Evolutionary conservation across 2,888 invertebrate genomes (phyloP).

Genomic region (Aphodius sticticus): DNA sequence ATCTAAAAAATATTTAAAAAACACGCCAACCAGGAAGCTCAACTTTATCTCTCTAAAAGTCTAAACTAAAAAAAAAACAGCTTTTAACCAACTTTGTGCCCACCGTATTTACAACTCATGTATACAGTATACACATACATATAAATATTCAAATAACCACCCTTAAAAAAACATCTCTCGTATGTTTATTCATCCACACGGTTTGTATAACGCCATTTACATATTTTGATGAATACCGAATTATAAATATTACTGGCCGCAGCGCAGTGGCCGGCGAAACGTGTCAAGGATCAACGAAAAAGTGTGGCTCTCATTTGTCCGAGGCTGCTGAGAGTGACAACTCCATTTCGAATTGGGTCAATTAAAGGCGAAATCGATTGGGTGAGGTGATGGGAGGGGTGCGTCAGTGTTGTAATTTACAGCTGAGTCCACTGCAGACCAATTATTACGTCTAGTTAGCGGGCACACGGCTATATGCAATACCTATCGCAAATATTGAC

Average conservation of each 20-base stretch:
- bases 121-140: no score
- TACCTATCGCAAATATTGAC: neutral
- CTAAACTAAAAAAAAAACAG: no score
- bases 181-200: neutral
- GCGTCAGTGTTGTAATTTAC: neutral
- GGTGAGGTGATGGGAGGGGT: neutral
- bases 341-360: slow-evolving; percentile 4
- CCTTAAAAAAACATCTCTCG: neutral
- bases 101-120: no score
- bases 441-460: neutral
- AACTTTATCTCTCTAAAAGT: no score
- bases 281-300: neutral
- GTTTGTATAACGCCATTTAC: neutral
- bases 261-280: neutral
- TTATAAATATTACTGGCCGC: neutral
- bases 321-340: neutral
- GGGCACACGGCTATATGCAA: neutral
- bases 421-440: neutral
- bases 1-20: no score
- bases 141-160: no score
- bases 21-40: no score
- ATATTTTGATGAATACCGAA: neutral
- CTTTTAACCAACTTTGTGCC: no score
- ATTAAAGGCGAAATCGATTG: neutral
- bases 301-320: neutral